phyloP scores from a whole-genome alignment of 2,888 invertebrate genomes.

The Drosophila lacicola region DNA sequence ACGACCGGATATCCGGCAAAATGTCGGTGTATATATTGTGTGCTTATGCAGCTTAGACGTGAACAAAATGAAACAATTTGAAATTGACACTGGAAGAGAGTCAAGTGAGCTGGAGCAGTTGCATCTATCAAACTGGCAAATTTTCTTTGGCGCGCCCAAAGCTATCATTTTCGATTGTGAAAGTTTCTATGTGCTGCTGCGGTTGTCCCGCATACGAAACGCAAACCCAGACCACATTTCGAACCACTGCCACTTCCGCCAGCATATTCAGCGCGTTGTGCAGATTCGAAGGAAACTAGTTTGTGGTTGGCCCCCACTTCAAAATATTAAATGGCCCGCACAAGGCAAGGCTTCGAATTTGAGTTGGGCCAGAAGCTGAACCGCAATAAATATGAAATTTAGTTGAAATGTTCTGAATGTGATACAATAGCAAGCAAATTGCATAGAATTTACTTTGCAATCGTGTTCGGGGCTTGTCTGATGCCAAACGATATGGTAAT shows the following conservation, averaged over 20 bases:
- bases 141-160: slow-evolving; percentile 59
- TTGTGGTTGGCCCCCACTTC: slow-evolving; percentile 56
- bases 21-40: slow-evolving; percentile 53
- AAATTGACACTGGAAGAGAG: slow-evolving; percentile 33
- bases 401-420: slow-evolving; percentile 34
- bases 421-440: slow-evolving; percentile 46
- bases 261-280: slow-evolving; percentile 19
- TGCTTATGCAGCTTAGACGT: slow-evolving; percentile 54
- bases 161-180: slow-evolving; percentile 82
- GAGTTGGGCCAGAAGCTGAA: slow-evolving; percentile 17
- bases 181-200: slow-evolving; percentile 74
- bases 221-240: slow-evolving; percentile 28
- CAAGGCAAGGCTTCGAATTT: slow-evolving; percentile 28
- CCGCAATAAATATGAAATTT: slow-evolving; percentile 68
- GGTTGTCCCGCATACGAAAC: slow-evolving; percentile 50
- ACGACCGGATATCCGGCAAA: slow-evolving; percentile 33
- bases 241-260: slow-evolving; percentile 29
- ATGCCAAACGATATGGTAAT: slow-evolving; percentile 44
- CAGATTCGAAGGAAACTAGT: slow-evolving; percentile 43
- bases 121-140: slow-evolving; percentile 44
- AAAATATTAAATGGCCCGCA: slow-evolving; percentile 46
- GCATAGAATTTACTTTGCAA: slow-evolving; percentile 27
- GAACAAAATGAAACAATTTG: slow-evolving; percentile 67
- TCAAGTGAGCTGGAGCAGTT: slow-evolving; percentile 31
- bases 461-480: slow-evolving; percentile 16